Conservation (phyloP, 2,797 vertebrate genomes). For the Sebastes iracundus region DNA sequence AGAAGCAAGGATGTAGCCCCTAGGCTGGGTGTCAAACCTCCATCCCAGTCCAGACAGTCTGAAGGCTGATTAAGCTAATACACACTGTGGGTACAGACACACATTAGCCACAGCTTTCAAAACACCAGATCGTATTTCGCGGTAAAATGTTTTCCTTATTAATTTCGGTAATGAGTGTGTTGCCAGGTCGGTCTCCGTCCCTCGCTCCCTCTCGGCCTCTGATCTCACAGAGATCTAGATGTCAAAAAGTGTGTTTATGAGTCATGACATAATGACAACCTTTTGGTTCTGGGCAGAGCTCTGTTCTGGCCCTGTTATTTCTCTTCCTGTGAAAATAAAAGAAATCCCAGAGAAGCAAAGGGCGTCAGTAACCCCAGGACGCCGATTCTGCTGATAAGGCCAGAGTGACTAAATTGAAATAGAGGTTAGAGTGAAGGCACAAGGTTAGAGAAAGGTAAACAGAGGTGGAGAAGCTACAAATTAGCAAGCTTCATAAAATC, state of each 20-base stretch:
- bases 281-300: slow-evolving; percentile 28
- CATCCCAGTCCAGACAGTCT: slow-evolving; percentile 47
- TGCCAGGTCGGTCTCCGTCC: slow-evolving; percentile 27
- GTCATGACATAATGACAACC: slow-evolving; percentile 59
- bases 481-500: slow-evolving; percentile 6
- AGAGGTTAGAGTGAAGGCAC: neutral
- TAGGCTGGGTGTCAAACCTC: slow-evolving; percentile 51
- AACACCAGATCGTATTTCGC: slow-evolving; percentile 68
- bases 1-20: slow-evolving; percentile 52
- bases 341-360: slow-evolving; percentile 40
- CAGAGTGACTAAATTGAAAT: slow-evolving; percentile 11
- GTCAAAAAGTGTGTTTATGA: slow-evolving; percentile 53
- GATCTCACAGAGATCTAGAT: slow-evolving; percentile 52
- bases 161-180: slow-evolving; percentile 65
- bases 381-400: slow-evolving; percentile 48
- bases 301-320: slow-evolving; percentile 31
- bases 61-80: slow-evolving; percentile 65
- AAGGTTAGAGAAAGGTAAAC: slow-evolving; percentile 22
- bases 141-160: slow-evolving; percentile 72
- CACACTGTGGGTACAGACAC: slow-evolving; percentile 45
- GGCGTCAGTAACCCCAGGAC: slow-evolving; percentile 27
- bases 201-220: slow-evolving; percentile 4
- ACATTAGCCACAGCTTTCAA: slow-evolving; percentile 74
- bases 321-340: slow-evolving; percentile 47
- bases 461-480: neutral